Evolutionary conservation across 2,113 vertebrate genomes (phyloP).

Genomic region (Oxygymnocypris stewartii): DNA sequence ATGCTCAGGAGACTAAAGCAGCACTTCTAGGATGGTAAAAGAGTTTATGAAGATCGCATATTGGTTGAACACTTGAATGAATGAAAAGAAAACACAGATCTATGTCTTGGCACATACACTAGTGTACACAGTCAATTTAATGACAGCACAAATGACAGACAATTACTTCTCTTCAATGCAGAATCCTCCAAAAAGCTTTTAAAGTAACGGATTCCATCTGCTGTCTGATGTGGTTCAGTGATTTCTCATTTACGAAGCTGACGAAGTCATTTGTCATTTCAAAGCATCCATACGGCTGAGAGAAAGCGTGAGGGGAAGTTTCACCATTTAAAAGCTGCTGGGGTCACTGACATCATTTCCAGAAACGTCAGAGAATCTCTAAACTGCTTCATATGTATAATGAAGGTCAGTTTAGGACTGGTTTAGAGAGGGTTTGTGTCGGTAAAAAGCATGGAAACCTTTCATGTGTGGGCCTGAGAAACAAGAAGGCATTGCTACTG

Average conservation of each 20-base stretch:
- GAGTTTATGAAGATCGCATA: background rate
- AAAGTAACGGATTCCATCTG: slow-evolving; percentile 53
- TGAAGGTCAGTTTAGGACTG: slow-evolving; percentile 3
- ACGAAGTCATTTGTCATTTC: slow-evolving; percentile 53
- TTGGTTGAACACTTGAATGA: slow-evolving; percentile 6
- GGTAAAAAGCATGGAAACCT: background rate
- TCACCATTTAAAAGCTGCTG: slow-evolving; percentile 38
- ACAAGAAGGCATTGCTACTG: background rate
- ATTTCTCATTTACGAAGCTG: slow-evolving; percentile 50
- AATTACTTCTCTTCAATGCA: slow-evolving; percentile 45
- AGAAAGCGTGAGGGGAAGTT: slow-evolving; percentile 14
- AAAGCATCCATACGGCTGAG: slow-evolving; percentile 44
- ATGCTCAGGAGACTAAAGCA: background rate
- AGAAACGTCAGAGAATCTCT: slow-evolving; percentile 29
- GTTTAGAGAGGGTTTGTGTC: background rate
- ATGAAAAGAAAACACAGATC: background rate
- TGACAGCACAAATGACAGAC: slow-evolving; percentile 45
- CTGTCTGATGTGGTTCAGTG: slow-evolving; percentile 45
- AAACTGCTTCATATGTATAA: slow-evolving; percentile 7
- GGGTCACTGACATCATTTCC: slow-evolving; percentile 40
- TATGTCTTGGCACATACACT: background rate
- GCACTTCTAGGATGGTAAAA: background rate
- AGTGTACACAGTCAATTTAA: slow-evolving; percentile 18
- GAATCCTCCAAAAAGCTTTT: slow-evolving; percentile 47
- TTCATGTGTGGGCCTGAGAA: background rate